These are phyloP conservation scores for Coluber constrictor DNA, from an alignment of 2,797 vertebrate species.

Conservation along the genomic window DNA sequence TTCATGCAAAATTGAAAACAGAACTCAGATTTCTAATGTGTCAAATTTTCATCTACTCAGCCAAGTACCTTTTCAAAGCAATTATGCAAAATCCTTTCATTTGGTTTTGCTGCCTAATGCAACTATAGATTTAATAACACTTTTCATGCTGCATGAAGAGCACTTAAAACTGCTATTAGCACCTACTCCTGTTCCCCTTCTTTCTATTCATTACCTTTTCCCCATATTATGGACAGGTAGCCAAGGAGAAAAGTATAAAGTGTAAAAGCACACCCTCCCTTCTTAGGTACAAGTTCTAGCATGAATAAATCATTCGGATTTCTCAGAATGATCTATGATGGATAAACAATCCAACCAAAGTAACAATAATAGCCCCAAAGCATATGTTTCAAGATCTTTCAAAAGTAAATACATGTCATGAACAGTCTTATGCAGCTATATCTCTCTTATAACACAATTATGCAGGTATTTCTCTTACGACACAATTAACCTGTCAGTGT, in stretches of 20 bases:
- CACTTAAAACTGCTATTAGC: constrained; percentile 11
- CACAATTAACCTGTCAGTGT: constrained; percentile 30
- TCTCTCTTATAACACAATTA: not conserved
- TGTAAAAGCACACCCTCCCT: not conserved
- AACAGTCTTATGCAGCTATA: not conserved
- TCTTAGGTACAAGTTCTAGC: not conserved
- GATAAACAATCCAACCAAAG: not conserved
- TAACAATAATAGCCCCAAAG: not conserved
- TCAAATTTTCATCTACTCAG: not conserved
- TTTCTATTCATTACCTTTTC: not conserved
- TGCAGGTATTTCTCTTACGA: not conserved
- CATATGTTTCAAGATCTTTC: not conserved
- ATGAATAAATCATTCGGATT: constrained; percentile 12
- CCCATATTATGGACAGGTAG: not conserved
- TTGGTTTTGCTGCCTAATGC: not conserved
- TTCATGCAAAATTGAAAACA: constrained; percentile 27
- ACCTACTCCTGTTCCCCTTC: not conserved
- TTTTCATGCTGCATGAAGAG: constrained; percentile 10
- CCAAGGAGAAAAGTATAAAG: not conserved
- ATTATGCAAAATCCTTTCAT: constrained; percentile 19
- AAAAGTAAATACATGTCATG: not conserved
- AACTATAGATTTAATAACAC: constrained; percentile 16
- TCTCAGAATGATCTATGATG: constrained; percentile 10
- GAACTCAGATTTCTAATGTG: not conserved
- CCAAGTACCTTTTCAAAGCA: constrained; percentile 23